Conservation (phyloP, 2,888 invertebrate genomes). For the Cinara cedri region DNA sequence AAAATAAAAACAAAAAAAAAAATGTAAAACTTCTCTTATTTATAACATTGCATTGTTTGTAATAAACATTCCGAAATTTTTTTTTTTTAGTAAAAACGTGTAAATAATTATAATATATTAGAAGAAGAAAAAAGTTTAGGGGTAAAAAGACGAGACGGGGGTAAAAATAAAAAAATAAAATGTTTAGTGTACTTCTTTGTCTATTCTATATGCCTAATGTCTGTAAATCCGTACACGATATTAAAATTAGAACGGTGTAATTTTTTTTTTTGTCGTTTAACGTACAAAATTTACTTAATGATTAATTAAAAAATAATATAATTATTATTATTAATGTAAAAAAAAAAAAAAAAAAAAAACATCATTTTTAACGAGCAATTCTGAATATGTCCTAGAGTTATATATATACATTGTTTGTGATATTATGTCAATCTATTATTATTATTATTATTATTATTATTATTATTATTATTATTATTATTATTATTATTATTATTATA, state of each 20-base stretch:
- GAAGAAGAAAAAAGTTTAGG: not conserved
- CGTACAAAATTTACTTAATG: conserved; percentile 16
- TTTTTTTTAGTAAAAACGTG: not conserved
- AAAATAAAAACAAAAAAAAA: conserved; percentile 18
- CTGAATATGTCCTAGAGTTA: conserved; percentile 32
- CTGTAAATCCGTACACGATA: not conserved
- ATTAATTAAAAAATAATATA: conserved; percentile 38
- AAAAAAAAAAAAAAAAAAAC: conserved; percentile 3
- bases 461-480: conserved; percentile 40
- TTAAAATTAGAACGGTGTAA: conserved; percentile 1
- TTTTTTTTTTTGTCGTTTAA: not conserved
- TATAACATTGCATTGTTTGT: conserved; percentile 53
- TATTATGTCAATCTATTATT: conserved; percentile 54
- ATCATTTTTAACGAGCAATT: conserved; percentile 45
- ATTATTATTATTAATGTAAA: conserved; percentile 22
- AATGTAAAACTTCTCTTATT: conserved; percentile 2
- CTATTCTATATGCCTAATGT: too few relatives aligned
- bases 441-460: conserved; percentile 40
- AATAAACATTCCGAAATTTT: conserved; percentile 50
- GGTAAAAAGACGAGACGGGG: not conserved
- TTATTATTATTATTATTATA: conserved; percentile 28
- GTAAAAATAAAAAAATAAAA: not conserved
- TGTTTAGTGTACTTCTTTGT: not conserved
- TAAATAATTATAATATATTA: conserved; percentile 65
- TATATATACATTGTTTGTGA: conserved; percentile 46